A percentile compares a stretch with the other conserved stretches of the same genome.
Evolutionary conservation across 2,888 invertebrate genomes (phyloP).

Genomic region (Pristionchus maxplancki): DNA sequence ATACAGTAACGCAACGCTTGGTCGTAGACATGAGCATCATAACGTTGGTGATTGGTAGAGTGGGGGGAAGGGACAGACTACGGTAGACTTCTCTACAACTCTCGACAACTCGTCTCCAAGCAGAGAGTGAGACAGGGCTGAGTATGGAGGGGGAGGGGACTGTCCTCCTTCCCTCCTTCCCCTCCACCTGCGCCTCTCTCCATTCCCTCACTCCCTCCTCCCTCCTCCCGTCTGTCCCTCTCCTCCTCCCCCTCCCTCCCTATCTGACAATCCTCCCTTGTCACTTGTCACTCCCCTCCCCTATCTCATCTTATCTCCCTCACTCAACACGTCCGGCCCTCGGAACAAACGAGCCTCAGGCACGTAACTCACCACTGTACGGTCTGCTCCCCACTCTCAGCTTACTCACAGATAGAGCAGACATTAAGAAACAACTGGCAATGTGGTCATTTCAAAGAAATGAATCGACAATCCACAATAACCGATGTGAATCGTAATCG

Average conservation of each 20-base stretch:
- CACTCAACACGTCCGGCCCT: constrained; percentile 13
- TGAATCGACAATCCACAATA: neutral
- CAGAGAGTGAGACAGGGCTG: neutral
- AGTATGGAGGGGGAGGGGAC: neutral
- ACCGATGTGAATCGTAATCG: neutral
- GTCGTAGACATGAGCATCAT: constrained; percentile 1
- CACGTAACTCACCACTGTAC: constrained; percentile 15
- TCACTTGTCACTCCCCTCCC: constrained; percentile 35
- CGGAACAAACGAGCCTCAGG: constrained; percentile 9
- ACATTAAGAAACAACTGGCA: neutral
- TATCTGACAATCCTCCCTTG: constrained; percentile 43
- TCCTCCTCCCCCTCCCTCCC: neutral
- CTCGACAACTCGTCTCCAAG: neutral
- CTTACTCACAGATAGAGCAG: neutral
- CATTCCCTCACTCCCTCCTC: constrained; percentile 11
- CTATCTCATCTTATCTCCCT: constrained; percentile 47
- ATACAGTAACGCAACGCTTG: neutral
- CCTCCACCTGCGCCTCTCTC: neutral
- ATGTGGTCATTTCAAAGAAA: neutral
- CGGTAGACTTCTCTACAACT: constrained; percentile 34
- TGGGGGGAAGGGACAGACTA: neutral
- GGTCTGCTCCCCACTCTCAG: neutral
- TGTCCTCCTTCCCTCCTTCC: neutral
- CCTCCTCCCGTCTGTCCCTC: constrained; percentile 10
- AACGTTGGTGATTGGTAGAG: no score